A percentile compares a stretch with the other conserved stretches of the same genome.
These are phyloP conservation scores for Neoascia interrupta DNA, from an alignment of 2,888 invertebrate species.

Conservation along the genomic window DNA sequence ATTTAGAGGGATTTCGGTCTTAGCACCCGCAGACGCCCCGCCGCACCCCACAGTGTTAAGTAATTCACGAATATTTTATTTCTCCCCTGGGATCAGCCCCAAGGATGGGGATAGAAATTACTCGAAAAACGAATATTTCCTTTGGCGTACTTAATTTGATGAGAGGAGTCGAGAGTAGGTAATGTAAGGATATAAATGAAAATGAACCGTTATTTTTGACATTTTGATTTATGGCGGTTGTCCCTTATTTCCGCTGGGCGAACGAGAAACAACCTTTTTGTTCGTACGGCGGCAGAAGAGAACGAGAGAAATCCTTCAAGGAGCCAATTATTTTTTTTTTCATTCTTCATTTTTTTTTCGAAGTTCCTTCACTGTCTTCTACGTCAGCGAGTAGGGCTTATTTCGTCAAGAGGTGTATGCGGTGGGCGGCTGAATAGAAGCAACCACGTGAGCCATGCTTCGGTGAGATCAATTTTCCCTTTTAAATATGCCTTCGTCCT, in stretches of 20 bases:
- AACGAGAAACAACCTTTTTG: slow-evolving; percentile 8
- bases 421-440: slow-evolving; percentile 5
- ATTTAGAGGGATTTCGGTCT: slow-evolving; percentile 28
- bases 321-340: slow-evolving; percentile 63
- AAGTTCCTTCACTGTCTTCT: background rate
- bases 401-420: background rate
- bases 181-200: slow-evolving; percentile 54
- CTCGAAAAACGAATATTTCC: slow-evolving; percentile 51
- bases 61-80: slow-evolving; percentile 51
- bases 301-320: slow-evolving; percentile 61
- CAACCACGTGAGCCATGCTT: slow-evolving; percentile 56
- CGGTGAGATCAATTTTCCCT: slow-evolving; percentile 58
- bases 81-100: slow-evolving; percentile 20
- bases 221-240: slow-evolving; percentile 66
- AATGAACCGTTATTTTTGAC: slow-evolving; percentile 67
- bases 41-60: slow-evolving; percentile 27
- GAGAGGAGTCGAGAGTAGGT: slow-evolving; percentile 35
- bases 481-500: slow-evolving; percentile 55
- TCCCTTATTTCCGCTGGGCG: slow-evolving; percentile 51
- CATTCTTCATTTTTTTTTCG: background rate
- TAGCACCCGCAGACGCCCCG: background rate
- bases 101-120: slow-evolving; percentile 17
- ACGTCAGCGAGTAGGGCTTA: background rate
- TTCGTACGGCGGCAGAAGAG: slow-evolving; percentile 36
- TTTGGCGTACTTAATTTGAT: slow-evolving; percentile 58